phyloP scores from a whole-genome alignment of 2,888 invertebrate species.

The Embidobia sp. region DNA sequence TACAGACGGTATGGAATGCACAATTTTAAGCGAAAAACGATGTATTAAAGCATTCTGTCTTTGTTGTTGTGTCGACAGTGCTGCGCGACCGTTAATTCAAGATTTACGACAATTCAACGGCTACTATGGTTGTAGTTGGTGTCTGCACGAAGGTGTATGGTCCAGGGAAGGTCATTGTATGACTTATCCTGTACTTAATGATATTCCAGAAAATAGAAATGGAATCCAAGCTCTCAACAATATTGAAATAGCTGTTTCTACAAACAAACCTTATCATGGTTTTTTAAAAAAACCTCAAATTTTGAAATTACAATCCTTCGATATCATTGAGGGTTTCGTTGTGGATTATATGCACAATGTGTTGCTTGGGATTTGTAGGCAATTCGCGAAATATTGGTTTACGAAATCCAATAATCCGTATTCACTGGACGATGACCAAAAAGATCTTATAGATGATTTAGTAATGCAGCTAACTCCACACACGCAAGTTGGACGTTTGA shows the following conservation, averaged over 20 bases:
- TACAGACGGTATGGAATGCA: conserved; percentile 39
- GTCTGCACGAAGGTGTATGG: conserved; percentile 4
- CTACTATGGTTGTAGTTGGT: conserved; percentile 17
- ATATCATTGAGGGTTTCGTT: conserved; percentile 45
- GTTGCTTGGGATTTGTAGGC: conserved; percentile 21
- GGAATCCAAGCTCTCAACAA: neutral
- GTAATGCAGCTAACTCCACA: neutral
- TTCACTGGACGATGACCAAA: no score
- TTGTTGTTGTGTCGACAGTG: conserved; percentile 14
- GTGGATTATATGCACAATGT: conserved; percentile 54
- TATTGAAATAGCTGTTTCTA: neutral
- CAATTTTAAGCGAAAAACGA: conserved; percentile 12
- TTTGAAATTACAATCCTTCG: conserved; percentile 33
- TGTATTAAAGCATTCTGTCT: conserved; percentile 19
- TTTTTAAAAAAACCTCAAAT: conserved; percentile 15
- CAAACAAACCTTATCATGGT: conserved; percentile 4
- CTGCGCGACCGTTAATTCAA: neutral
- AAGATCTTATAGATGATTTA: neutral
- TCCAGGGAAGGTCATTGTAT: neutral
- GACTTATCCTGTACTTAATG: conserved; percentile 19
- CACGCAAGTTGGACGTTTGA: neutral
- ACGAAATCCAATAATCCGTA: no score
- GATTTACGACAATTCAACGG: conserved; percentile 4
- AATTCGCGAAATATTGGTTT: neutral
- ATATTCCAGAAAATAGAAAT: neutral